Evolutionary conservation across 2,888 invertebrate genomes (phyloP), one percentile per base, ranked within the genome.

Genomic region (Melolontha melolontha): DNA sequence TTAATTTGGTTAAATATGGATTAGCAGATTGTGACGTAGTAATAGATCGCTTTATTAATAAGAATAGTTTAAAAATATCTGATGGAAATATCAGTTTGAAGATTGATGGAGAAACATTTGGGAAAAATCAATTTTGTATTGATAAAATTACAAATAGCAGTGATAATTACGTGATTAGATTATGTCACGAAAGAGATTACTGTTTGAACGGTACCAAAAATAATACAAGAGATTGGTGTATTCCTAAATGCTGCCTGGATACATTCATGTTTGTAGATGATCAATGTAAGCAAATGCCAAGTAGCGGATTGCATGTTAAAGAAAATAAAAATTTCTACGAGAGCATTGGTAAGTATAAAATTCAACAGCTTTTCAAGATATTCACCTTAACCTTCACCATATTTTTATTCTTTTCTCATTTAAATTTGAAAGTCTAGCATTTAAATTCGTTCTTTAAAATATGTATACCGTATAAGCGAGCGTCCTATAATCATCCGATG

Each of bases 311-410:
- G n/a, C 55, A 40, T 6, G 40, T 55, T 0, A 40, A n/a, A n/a
- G n/a, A n/a, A n/a, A n/a, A n/a, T n/a, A n/a, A n/a, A n/a, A n/a
- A n/a, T n/a, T n/a, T n/a, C 5, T 55, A 10, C 17, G 55, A 55
- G 17, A 39, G 40, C n/a, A 11, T 12, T 10, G 55, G 55, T 55
- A 55, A 55, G 50, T 22, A 29, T 29, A n/a, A n/a, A n/a, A n/a
- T n/a, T n/a, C n/a, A n/a, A n/a, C n/a, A n/a, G n/a, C n/a, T n/a
- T n/a, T n/a, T n/a, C n/a, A n/a, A n/a, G n/a, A n/a, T n/a, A n/a
- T n/a, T n/a, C n/a, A n/a, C n/a, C n/a, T n/a, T n/a, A n/a, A n/a
- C n/a, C n/a, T n/a, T n/a, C n/a, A n/a, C n/a, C n/a, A n/a, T n/a
- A n/a, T n/a, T n/a, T n/a, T n/a, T n/a, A n/a, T n/a, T n/a, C n/a